Base-by-base conservation (phyloP, 2,797 vertebrate genomes). In the Siniperca scherzeri region DNA sequence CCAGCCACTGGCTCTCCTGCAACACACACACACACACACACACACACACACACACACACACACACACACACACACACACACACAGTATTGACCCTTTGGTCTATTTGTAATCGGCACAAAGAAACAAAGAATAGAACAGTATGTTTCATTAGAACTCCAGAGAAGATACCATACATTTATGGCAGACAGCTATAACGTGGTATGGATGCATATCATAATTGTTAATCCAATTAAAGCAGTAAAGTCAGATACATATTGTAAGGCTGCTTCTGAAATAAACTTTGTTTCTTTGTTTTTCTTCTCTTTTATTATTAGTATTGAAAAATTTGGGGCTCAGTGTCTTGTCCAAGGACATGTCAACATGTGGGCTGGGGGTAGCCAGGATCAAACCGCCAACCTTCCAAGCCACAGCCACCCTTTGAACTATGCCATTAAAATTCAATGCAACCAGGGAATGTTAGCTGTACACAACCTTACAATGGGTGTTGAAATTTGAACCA, bases 1-100 rank as follows among this genome's bases (percentile, higher is more conserved):
- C 98, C 97, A 99, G 95, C 98, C 98, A 99, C 96, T 97, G 96
- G 94, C 96, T 99, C 96, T 99, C 98, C 98, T 99, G 96, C 92
- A 95, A 80, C 50, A 86, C 81, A 91, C 50, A 61, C 46, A 81
- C 62, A n/a, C n/a, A n/a, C n/a, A n/a, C n/a, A n/a, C n/a, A n/a
- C n/a, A n/a, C n/a, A n/a, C n/a, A 87, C 60, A 75, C 69, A 81
- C 61, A 27, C 40, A 57, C 70, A 76, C 59, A 66, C 70, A 70
- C 53, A 44, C 55, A 79, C 55, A 56, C 42, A 75, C 70, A 53
- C 25, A 27, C 69, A 84, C 60, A 81, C 68, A 78, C 57, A 81
- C n/a, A 52, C 38, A 5, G 8, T 17, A 25, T n/a, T 59, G 50
- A 78, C 30, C n/a, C 66, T 66, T 69, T 62, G 48, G 12, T 46